Evolutionary conservation across 1,140 invertebrate genomes (phyloP), one percentile per base, ranked within the genome.

Genomic region (Tetraneura akinire): DNA sequence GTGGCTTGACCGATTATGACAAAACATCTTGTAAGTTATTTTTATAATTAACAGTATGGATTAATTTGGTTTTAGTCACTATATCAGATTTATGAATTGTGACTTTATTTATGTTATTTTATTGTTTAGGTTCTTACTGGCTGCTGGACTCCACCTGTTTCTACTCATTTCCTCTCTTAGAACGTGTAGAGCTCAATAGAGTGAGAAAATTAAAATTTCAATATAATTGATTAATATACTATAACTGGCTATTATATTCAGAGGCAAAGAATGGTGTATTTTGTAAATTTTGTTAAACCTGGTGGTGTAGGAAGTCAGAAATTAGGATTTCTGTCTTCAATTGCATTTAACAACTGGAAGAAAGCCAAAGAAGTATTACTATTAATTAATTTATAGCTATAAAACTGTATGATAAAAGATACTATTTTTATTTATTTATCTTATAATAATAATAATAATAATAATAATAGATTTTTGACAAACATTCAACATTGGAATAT

Each of bases 321-420:
- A 64, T 18, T 73, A 53, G 70, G 68, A 47, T 29, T 73, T 73
- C 1, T 73, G 0, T 16, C 49, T 0, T 42, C 66, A 4, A 14
- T 45, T 1, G 0, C 13, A 47, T 71, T 47, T 71, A 21, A 71
- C 68, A 71, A 71, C 26, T 71, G 68, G 68, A 71, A 71, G 21
- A 71, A 71, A 11, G 68, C 68, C 23, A 45, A 47, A 47, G 42
- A 71, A 71, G 37, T 47, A 47, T 23, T 71, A 47, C 11, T n/a
- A 71, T 26, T 57, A 26, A 57, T 26, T 57, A 26, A 13, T 57
- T 57, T 57, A n/a, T n/a, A 13, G 26, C 3, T 26, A 4, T 57
- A 57, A 26, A 47, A 47, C 13, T 47, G 13, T 47, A 47, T 8
- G 1, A n/a, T 13, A 14, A 47, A 47, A 8, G 13, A 47, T 47